Evolutionary conservation across 1,140 invertebrate genomes (phyloP).

Genomic region (Thaumetopoea pityocampa): DNA sequence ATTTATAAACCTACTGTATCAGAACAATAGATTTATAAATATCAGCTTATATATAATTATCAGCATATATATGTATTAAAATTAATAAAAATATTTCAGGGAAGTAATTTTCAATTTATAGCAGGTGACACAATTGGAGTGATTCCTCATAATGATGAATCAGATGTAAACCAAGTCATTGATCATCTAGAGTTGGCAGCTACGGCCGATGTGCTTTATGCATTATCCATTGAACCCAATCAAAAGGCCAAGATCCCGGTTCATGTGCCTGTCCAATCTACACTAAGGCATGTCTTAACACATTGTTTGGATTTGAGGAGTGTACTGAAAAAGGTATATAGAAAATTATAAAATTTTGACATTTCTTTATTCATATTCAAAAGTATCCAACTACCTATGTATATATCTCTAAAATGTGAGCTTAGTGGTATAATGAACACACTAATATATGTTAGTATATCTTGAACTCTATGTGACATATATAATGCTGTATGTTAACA

Average conservation of each 20-base stretch:
- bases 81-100: too few species aligned
- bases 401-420: too few species aligned
- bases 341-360: conserved; percentile 1
- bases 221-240: conserved; percentile 22
- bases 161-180: conserved; percentile 38
- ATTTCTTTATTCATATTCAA: too few species aligned
- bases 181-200: conserved; percentile 31
- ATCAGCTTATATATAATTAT: too few species aligned
- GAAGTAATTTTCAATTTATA: conserved; percentile 41
- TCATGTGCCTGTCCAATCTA: conserved; percentile 60
- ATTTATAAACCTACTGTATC: too few species aligned
- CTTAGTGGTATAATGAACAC: too few species aligned
- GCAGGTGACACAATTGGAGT: conserved; percentile 57
- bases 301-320: conserved; percentile 63
- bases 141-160: conserved; percentile 38
- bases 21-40: too few species aligned
- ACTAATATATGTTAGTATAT: too few species aligned
- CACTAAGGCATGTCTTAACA: conserved; percentile 54
- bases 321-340: conserved; percentile 69
- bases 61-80: too few species aligned
- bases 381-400: too few species aligned
- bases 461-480: too few species aligned
- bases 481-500: too few species aligned
- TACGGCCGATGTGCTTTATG: conserved; percentile 30
- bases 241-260: conserved; percentile 46